Base-by-base conservation (phyloP, 2,888 invertebrate species). In the Lycocerus yunnanus region DNA sequence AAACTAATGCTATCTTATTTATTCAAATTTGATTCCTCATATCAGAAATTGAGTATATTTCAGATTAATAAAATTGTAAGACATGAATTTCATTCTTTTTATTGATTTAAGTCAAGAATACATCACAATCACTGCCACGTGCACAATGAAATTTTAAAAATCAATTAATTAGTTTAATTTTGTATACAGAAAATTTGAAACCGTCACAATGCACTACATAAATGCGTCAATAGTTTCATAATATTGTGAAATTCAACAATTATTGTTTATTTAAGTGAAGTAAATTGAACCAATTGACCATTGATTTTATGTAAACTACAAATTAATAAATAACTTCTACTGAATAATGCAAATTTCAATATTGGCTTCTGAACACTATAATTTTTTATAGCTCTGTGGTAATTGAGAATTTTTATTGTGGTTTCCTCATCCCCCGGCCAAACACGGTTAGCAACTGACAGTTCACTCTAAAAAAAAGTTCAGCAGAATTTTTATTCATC, bases 381-480 rank as follows among this genome's bases (percentile, higher is more conserved):
- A n/a, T n/a, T n/a, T n/a, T n/a, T n/a, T n/a, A n/a, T n/a, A n/a
- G n/a, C n/a, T n/a, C 4, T 18, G 18, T 3, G 18, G 4, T 18
- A 4, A 18, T 18, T 18, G 18, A 18, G 9, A 8, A 8, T 9
- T 8, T 21, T 21, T 21, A 21, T 21, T 21, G 5, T 43, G 43
- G 43, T n/a, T 43, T 43, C 2, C 6, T n/a, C 2, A 43, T 43
- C 70, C 92, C 91, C 74, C 91, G 87, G 82, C 90, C 91, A 84
- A 91, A 93, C 66, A 94, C 89, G 82, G 91, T 90, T 78, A 94
- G 87, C 79, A 93, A 86, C 86, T 94, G 94, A 83, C 93, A 91
- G 85, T 93, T 92, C 15, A 93, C 92, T 84, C 92, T 92, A 84
- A 16, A 88, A 87, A 79, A 79, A 78, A 1, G 27, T 21, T 68